These are phyloP conservation scores for Drosophila mimica DNA, from an alignment of 2,888 invertebrate genomes.

Conservation along the genomic window DNA sequence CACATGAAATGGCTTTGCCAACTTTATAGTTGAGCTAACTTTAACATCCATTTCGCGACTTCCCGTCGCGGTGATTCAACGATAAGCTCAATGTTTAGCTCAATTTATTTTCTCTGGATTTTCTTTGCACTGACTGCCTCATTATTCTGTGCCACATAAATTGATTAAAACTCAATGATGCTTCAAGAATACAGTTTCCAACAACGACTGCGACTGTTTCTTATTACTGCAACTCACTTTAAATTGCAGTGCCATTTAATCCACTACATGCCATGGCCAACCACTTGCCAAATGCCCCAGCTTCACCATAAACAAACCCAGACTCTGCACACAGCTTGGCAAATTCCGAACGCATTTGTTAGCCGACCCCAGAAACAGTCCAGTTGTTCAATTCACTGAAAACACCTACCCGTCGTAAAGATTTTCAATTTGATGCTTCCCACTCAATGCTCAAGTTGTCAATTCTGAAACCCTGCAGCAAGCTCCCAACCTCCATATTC, in stretches of 20 bases:
- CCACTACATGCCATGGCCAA: slow-evolving; percentile 47
- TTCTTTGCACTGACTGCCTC: neutral
- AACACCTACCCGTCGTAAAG: slow-evolving; percentile 42
- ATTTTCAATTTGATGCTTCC: slow-evolving; percentile 65
- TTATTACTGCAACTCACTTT: slow-evolving; percentile 47
- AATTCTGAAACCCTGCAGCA: slow-evolving; percentile 21
- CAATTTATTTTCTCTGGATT: slow-evolving; percentile 7
- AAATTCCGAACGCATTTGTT: slow-evolving; percentile 64
- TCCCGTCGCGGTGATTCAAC: slow-evolving; percentile 41
- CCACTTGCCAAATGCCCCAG: slow-evolving; percentile 34
- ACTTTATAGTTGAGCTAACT: slow-evolving; percentile 35
- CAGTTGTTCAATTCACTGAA: slow-evolving; percentile 54
- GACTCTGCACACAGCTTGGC: slow-evolving; percentile 16
- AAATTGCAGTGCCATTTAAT: slow-evolving; percentile 52
- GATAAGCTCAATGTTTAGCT: slow-evolving; percentile 44
- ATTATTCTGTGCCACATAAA: slow-evolving; percentile 46
- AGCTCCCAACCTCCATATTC: neutral
- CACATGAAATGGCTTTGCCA: slow-evolving; percentile 11
- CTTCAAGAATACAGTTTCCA: slow-evolving; percentile 37
- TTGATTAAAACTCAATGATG: slow-evolving; percentile 70
- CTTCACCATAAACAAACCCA: neutral
- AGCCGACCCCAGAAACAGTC: slow-evolving; percentile 52
- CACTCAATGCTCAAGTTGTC: slow-evolving; percentile 55
- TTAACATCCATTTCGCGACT: slow-evolving; percentile 51
- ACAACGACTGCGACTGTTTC: slow-evolving; percentile 26